These are phyloP conservation scores for Ctena decussata DNA, from an alignment of 2,888 invertebrate genomes.

Conservation along the genomic window DNA sequence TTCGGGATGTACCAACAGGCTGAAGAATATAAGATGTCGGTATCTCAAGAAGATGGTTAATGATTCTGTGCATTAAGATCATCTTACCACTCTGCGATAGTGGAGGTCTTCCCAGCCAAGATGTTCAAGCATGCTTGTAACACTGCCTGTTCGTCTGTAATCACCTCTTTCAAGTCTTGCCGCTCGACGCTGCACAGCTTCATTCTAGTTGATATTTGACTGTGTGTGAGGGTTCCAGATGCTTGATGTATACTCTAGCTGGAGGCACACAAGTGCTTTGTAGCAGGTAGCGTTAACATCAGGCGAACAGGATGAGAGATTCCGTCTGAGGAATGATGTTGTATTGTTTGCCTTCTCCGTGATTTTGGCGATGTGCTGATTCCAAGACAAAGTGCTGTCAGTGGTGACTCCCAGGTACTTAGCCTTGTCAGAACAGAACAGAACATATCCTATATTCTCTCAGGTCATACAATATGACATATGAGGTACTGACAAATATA, in stretches of 20 bases:
- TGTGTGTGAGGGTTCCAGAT: slow-evolving; percentile 19
- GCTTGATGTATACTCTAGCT: too few species aligned
- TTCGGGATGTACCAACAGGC: too few species aligned
- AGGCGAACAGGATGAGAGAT: not conserved
- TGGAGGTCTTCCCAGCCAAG: not conserved
- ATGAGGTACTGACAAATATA: too few species aligned
- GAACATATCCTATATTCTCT: too few species aligned
- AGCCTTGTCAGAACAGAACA: too few species aligned
- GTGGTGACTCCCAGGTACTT: not conserved
- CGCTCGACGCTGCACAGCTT: slow-evolving; percentile 17
- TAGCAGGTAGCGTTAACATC: not conserved
- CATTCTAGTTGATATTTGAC: slow-evolving; percentile 14
- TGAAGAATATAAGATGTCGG: too few species aligned
- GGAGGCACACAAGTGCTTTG: slow-evolving; percentile 4
- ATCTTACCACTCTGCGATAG: not conserved
- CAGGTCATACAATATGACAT: too few species aligned
- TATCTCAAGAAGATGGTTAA: not conserved
- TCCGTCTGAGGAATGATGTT: not conserved
- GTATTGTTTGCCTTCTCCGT: slow-evolving; percentile 29
- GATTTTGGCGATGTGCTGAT: not conserved
- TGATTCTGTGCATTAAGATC: not conserved
- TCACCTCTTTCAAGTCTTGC: slow-evolving; percentile 15
- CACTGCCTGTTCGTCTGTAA: not conserved
- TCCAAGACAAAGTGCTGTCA: slow-evolving; percentile 9
- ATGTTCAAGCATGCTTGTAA: not conserved